Percentiles rank a stretch among this genome's conserved stretches.
phyloP scores from a whole-genome alignment of 2,797 vertebrate genomes.

The Antennarius maculatus region DNA sequence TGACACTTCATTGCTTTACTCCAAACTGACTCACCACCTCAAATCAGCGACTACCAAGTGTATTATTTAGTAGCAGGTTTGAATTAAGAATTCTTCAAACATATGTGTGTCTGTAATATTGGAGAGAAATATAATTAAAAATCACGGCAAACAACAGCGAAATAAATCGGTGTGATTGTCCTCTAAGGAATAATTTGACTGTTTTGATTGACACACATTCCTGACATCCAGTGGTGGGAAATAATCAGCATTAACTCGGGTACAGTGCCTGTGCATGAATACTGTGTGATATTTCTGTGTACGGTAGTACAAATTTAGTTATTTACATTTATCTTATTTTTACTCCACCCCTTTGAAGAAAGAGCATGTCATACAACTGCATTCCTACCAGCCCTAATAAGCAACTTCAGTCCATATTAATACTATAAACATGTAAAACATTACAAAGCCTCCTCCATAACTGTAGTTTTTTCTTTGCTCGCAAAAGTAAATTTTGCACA shows the following conservation, averaged over 20 bases:
- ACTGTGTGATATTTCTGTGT: too few relatives aligned
- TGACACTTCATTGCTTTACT: slow-evolving; percentile 38
- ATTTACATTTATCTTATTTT: neutral
- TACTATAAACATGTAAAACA: too few relatives aligned
- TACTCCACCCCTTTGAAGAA: neutral
- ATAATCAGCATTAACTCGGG: neutral
- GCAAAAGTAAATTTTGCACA: too few relatives aligned
- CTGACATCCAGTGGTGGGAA: neutral
- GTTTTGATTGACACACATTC: neutral
- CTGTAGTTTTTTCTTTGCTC: too few relatives aligned
- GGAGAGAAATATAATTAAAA: neutral
- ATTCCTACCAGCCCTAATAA: neutral
- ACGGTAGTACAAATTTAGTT: neutral
- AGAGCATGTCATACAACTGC: neutral
- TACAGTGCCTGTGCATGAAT: neutral
- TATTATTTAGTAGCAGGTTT: neutral
- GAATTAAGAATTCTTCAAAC: neutral
- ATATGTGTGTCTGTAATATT: neutral
- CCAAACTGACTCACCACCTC: slow-evolving; percentile 2
- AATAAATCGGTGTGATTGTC: neutral
- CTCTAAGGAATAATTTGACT: slow-evolving; percentile 1
- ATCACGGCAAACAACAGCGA: neutral
- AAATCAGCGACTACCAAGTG: neutral
- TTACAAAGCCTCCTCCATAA: too few relatives aligned
- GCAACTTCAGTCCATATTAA: neutral